Conservation (phyloP, 2,888 invertebrate genomes). For the Meteorus cinctellus region DNA sequence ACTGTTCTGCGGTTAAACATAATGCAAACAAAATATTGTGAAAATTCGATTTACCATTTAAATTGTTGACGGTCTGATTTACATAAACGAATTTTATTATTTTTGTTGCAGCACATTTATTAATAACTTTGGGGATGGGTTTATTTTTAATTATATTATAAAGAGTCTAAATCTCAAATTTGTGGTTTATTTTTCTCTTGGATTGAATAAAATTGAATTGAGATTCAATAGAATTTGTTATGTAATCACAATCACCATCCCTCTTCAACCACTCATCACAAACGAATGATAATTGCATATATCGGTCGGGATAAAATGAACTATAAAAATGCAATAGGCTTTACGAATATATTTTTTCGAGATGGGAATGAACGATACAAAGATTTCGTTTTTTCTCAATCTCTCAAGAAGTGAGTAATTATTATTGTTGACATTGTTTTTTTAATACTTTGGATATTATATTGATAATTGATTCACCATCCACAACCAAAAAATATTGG, state of each 20-base stretch:
- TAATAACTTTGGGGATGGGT: not conserved
- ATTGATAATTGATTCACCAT: not conserved
- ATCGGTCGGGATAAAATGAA: not conserved
- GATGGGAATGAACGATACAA: not conserved
- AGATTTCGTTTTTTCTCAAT: not conserved
- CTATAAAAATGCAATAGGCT: not conserved
- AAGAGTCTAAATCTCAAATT: not conserved
- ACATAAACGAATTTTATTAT: not conserved
- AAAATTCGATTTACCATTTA: not conserved
- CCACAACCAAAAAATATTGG: not conserved
- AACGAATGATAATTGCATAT: not conserved
- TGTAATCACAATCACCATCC: not conserved
- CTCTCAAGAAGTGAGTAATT: not conserved
- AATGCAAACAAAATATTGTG: not conserved
- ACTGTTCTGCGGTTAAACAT: not conserved
- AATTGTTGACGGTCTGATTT: not conserved
- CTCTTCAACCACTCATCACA: not conserved
- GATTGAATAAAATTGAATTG: constrained; percentile 7
- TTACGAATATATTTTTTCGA: not conserved
- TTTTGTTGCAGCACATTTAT: not conserved
- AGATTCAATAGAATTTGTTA: not conserved
- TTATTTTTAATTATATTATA: not conserved
- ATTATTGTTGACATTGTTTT: constrained; percentile 3
- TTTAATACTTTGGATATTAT: constrained; percentile 6
- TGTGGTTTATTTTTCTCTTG: not conserved